phyloP scores from a whole-genome alignment of 2,888 invertebrate species.

The Sepiola atlantica region DNA sequence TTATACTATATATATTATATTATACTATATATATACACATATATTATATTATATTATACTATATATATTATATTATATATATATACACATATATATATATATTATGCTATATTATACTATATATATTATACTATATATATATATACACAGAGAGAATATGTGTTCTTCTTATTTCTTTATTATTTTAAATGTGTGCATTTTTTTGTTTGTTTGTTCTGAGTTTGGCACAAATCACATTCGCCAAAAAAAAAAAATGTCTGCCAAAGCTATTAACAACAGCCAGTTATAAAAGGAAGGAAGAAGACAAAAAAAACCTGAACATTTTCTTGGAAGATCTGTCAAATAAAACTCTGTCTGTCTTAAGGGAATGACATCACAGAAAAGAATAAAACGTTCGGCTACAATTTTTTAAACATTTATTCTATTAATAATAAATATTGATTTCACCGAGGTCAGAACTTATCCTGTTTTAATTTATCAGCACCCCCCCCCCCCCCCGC shows the following conservation, averaged over 20 bases:
- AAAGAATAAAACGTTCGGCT: conserved; percentile 6
- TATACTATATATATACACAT: no score
- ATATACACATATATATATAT: no score
- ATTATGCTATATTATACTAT: no score
- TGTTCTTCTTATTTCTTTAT: background rate
- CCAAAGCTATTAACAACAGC: background rate
- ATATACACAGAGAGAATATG: no score
- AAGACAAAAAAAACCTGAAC: background rate
- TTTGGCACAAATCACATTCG: background rate
- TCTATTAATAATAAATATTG: conserved; percentile 18
- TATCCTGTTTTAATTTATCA: background rate
- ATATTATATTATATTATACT: no score
- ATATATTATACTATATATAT: no score
- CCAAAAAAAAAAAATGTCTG: background rate
- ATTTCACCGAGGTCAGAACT: background rate
- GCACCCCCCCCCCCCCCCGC: no score
- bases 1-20: no score
- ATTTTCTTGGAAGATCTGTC: background rate
- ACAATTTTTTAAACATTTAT: background rate
- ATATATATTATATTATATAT: no score
- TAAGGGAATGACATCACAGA: background rate
- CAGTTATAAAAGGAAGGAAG: background rate
- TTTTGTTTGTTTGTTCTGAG: background rate
- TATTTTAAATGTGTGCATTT: background rate
- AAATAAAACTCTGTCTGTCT: background rate